phyloP scores from a whole-genome alignment of 1,140 invertebrate genomes.

The Philotrypesis tridentata region DNA sequence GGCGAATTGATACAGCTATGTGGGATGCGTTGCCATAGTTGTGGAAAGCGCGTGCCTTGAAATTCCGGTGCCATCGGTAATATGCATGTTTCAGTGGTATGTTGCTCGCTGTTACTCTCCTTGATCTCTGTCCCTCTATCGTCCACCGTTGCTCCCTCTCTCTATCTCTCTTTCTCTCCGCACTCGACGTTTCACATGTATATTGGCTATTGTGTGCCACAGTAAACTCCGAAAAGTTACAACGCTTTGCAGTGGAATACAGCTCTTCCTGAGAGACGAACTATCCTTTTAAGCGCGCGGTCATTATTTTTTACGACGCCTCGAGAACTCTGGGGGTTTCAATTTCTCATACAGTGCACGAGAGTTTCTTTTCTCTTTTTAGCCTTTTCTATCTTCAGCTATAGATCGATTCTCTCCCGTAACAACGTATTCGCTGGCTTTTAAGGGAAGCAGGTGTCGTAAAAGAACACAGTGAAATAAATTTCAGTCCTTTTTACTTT shows the following conservation, averaged over 20 bases:
- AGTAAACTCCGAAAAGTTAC: neutral
- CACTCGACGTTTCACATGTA: no score
- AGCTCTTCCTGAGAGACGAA: neutral
- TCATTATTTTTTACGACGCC: neutral
- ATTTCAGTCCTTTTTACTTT: no score
- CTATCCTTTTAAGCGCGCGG: neutral
- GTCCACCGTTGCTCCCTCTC: neutral
- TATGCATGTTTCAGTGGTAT: neutral
- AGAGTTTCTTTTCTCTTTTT: no score
- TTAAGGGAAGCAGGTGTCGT: no score
- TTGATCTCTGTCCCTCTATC: neutral
- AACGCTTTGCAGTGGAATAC: neutral
- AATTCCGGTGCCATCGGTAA: conserved; percentile 3
- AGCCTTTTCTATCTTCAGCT: no score
- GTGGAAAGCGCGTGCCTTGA: conserved; percentile 4
- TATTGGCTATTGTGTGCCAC: neutral
- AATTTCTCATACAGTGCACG: no score
- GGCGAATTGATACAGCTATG: conserved; percentile 23
- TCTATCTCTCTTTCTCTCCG: no score
- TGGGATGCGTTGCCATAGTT: neutral
- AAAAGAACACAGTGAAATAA: no score
- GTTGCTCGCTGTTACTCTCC: neutral
- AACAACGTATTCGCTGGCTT: no score
- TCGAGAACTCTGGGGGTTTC: neutral
- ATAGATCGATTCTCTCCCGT: neutral